Evolutionary conservation across 2,113 vertebrate species (phyloP).

Genomic region (Oostethus manadensis): DNA sequence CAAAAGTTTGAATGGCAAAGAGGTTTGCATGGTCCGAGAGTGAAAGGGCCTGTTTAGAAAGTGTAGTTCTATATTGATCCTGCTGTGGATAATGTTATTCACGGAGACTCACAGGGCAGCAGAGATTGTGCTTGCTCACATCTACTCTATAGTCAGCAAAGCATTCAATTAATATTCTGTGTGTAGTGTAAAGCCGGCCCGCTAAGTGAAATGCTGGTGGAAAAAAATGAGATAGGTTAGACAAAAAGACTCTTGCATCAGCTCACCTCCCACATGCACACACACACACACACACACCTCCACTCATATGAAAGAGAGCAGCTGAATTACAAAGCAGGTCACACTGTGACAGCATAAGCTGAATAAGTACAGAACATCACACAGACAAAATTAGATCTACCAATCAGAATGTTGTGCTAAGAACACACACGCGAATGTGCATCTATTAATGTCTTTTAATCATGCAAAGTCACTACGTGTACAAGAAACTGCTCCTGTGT

Average conservation of each 20-base stretch:
- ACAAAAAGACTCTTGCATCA: slow-evolving; percentile 42
- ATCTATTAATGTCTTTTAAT: no score
- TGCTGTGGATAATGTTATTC: slow-evolving; percentile 52
- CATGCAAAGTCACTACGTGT: no score
- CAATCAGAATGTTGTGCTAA: slow-evolving; percentile 23
- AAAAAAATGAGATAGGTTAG: slow-evolving; percentile 31
- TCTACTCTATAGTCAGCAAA: slow-evolving; percentile 61
- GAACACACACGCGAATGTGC: no score
- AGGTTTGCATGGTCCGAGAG: slow-evolving; percentile 12
- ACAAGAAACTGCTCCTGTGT: slow-evolving; percentile 26
- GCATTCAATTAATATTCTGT: slow-evolving; percentile 58
- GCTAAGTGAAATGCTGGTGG: slow-evolving; percentile 28
- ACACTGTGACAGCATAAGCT: slow-evolving; percentile 33
- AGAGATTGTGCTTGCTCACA: slow-evolving; percentile 39
- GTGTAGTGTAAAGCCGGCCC: slow-evolving; percentile 29
- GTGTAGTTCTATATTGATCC: slow-evolving; percentile 53
- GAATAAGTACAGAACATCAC: slow-evolving; percentile 42
- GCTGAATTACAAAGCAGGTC: slow-evolving; percentile 47
- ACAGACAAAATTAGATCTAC: slow-evolving; percentile 47
- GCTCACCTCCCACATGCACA: slow-evolving; percentile 7
- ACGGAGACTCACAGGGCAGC: slow-evolving; percentile 38
- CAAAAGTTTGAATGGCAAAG: not conserved
- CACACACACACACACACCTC: slow-evolving; percentile 21
- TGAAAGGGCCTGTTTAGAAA: slow-evolving; percentile 11
- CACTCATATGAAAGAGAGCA: slow-evolving; percentile 37